Evolutionary conservation across 2,888 invertebrate species (phyloP), one percentile per base, ranked within the genome.

Genomic region (Biston stratarius): DNA sequence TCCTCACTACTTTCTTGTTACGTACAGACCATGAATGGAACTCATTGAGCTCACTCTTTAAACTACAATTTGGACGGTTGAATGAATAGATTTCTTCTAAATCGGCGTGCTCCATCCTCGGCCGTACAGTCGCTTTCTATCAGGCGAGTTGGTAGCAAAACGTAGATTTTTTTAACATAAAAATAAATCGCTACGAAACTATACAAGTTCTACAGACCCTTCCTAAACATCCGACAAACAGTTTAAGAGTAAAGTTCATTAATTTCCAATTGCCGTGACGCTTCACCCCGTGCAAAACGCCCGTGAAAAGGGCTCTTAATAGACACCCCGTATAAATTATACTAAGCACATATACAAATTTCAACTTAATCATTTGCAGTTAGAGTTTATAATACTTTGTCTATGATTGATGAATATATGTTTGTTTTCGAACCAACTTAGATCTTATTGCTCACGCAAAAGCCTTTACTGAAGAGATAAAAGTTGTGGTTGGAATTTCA

Each of bases 321-420:
- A 59, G 36, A 14, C 60, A 55, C 42, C 47, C 47, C 48, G 67
- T 71, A 55, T 57, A 83, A 82, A 80, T 71, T 80, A 67, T 77
- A 75, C 81, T 82, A 82, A 59, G 69, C 68, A 61, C 59, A 42
- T 47, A 57, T 55, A 33, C 11, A 47, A 79, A 74, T 74, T 56
- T 78, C 60, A 67, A 68, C 79, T 71, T 71, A 84, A 76, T 64
- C 0, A 0, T 34, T 0, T 36, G n/a, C 9, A 0, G 2, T 62
- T 80, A 80, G 60, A 70, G 77, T 71, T 65, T 57, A 61, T 64
- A 75, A 59, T 77, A 47, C 66, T 61, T 74, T 72, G 71, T 59
- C 40, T 47, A 14, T 24, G 9, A 49, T 11, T 15, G 42, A 49
- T 36, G 14, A 10, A 62, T 10, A 1, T 14, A 49, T 12, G 42